Base-by-base conservation (phyloP, 2,113 vertebrate species). In the Oreotrochilus melanogaster region DNA sequence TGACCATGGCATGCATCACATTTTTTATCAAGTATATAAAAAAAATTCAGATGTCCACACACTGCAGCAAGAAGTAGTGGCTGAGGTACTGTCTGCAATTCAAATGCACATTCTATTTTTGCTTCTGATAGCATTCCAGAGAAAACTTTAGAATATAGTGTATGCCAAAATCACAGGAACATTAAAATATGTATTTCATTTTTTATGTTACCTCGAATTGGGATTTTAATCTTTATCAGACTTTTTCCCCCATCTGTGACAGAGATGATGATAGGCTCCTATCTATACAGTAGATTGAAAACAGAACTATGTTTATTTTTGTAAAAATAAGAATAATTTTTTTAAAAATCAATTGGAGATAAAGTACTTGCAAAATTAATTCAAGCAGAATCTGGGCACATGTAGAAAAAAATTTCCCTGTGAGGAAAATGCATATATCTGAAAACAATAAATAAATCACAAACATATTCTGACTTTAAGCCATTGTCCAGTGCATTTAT, bases 51-150 rank as follows among this genome's bases (percentile, higher is more conserved):
- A 28, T 12, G 27, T 25, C 33, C 25, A 27, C 50, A 56, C 60
- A 23, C 3, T 39, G n/a, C 30, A 78, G 42, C 2, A 2, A 56
- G 47, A 48, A 84, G 45, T 31, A 10, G 31, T 4, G 45, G 43
- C 72, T 93, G 93, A 96, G 64, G 85, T 54, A 80, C 57, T 45
- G 75, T 83, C 88, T 94, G 72, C 71, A 93, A 57, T 39, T 57
- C 64, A 45, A 48, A 74, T 4, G 14, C 35, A 4, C 51, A 13
- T 67, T 88, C 51, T 88, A n/a, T 80, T 96, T 93, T 92, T 47
- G 72, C 24, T 25, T 90, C 39, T 83, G 43, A 88, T 67, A 56
- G 56, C 30, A 22, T 48, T 69, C 53, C 86, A 84, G n/a, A 84
- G 72, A 94, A 76, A 94, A 51, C 57, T 69, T 64, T 60, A 15